These are phyloP conservation scores for Pipra filicauda DNA, from an alignment of 2,113 vertebrate genomes.

Conservation along the genomic window DNA sequence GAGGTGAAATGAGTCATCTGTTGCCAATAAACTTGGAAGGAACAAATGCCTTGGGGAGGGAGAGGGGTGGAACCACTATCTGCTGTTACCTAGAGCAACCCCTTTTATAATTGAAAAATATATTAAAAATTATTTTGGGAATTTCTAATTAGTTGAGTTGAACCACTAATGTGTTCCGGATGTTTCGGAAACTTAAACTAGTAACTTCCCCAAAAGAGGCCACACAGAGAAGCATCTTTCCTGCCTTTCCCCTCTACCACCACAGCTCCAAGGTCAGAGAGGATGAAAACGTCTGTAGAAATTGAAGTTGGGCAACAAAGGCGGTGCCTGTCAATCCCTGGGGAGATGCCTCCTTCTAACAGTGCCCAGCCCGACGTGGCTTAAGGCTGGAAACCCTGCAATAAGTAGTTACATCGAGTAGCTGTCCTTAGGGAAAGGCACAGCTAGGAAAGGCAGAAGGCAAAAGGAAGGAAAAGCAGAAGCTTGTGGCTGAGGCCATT, in stretches of 20 bases:
- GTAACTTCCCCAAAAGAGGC: neutral
- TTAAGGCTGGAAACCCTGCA: neutral
- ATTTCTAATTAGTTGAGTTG: slow-evolving; percentile 38
- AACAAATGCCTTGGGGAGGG: neutral
- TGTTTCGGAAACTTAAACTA: neutral
- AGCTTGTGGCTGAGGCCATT: neutral
- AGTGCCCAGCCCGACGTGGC: neutral
- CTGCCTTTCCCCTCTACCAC: neutral
- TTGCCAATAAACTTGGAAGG: neutral
- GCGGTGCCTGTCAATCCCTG: neutral
- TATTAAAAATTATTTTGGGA: slow-evolving; percentile 61
- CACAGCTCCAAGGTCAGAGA: neutral
- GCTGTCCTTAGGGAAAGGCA: neutral
- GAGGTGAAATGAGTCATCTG: slow-evolving; percentile 28
- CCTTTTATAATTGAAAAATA: slow-evolving; percentile 32
- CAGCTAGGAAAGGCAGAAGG: neutral
- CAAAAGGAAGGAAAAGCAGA: neutral
- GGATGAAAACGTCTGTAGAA: neutral
- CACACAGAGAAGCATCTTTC: neutral
- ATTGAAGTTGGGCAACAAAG: neutral
- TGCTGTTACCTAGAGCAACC: neutral
- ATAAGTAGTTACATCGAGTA: neutral
- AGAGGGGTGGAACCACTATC: neutral
- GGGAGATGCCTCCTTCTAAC: neutral
- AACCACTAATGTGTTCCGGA: neutral